Evolutionary conservation across 2,797 vertebrate species (phyloP), one percentile per base, ranked within the genome.

Genomic region (Myotis vivesi): DNA sequence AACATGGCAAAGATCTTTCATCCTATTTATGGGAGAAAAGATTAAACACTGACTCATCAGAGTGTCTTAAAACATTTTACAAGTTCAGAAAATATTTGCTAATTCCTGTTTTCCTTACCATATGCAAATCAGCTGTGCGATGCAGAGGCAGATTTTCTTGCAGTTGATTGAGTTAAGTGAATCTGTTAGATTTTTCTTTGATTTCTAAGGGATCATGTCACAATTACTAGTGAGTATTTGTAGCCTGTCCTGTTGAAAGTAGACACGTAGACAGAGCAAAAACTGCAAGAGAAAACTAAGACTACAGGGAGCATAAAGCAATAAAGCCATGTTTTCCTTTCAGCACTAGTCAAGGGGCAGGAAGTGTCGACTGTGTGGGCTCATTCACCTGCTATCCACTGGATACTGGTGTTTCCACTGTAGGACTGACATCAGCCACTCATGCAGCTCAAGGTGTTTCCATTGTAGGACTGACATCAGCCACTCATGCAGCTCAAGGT

Each of bases 81-180:
- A 89, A 95, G 91, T 93, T 97, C 94, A 96, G 94, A 96, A 97
- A 97, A 95, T 94, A 96, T 96, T 97, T 96, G 76, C 80, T 92
- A 96, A 95, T 94, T 96, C 72, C 59, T 94, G 59, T 85, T 88
- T 96, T 89, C 87, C 89, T 94, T 95, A 20, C 89, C 83, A 91
- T 94, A 96, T 96, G 92, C 89, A 97, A 97, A 97, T 97, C 88
- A 91, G 66, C 64, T 83, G 49, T 86, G 83, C 71, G 62, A 85
- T 80, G 73, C 62, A 80, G 82, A 81, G 51, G 33, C 89, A 66
- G 53, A 82, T 93, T 93, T 95, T 84, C 75, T 95, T 88, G 93
- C 91, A 94, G 72, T 91, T 90, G 77, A 89, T 92, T 72, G 68
- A 84, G 59, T 81, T 95, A 86, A 83, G 76, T 36, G 75, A 73